Base-by-base conservation (phyloP, 1,140 invertebrate genomes). In the Drosophila parabipectinata region DNA sequence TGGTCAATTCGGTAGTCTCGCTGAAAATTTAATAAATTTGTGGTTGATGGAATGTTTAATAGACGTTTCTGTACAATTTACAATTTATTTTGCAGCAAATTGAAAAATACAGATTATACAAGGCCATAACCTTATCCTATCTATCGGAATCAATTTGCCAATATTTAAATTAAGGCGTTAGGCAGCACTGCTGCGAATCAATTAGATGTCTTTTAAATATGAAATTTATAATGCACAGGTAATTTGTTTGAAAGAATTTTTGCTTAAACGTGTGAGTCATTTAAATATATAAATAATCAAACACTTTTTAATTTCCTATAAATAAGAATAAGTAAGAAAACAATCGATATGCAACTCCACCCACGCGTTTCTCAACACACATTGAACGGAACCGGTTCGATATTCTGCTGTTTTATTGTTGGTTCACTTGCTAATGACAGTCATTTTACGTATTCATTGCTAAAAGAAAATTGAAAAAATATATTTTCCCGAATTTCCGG, bases 361-460 rank as follows among this genome's bases (percentile, higher is more conserved):
- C 8, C 26, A 14, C 34, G 0, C 14, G 8, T 69, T 69, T 6
- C 6, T 14, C 50, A 75, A 32, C 54, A 67, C 72, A 59, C 7
- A 6, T 9, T 15, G 1, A 18, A 5, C 28, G 26, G 61, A 61
- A 61, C 62, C 47, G 48, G 73, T 75, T 76, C 73, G 72, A 76
- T 75, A 68, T 52, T 55, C 24, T 51, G 55, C 48, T 54, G 50
- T 57, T 62, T 73, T 74, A 73, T 63, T 73, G 56, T 76, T 75
- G 63, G 63, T 76, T 76, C 72, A 44, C 51, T 32, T 69, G 45
- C 66, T 69, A 69, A 69, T 69, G 66, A 76, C 73, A 67, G 61
- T 76, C 72, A 76, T 76, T 76, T 76, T 76, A 76, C 73, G 73
- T 67, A 76, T 76, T 68, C 63, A 76, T 75, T 75, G 62, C 52